Conservation (phyloP, 2,113 vertebrate species). For the Cygnus atratus region DNA sequence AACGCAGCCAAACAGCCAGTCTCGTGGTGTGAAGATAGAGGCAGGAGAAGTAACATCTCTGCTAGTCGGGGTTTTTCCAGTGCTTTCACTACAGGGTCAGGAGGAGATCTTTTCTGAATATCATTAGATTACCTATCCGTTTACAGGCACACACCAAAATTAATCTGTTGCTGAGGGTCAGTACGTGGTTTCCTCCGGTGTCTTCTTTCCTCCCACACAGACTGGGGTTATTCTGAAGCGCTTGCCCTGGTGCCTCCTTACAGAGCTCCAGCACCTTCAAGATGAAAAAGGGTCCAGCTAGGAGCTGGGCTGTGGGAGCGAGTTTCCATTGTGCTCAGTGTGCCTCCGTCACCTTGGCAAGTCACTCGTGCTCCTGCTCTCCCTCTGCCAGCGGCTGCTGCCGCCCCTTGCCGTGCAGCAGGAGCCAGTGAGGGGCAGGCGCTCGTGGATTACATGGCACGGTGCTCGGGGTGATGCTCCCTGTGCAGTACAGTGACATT, state of each 20-base stretch:
- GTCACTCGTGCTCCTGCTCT: neutral
- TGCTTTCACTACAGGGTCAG: neutral
- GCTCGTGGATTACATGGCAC: too few relatives aligned
- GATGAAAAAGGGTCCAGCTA: too few relatives aligned
- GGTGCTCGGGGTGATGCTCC: neutral
- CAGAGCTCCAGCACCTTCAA: neutral
- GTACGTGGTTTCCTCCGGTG: neutral
- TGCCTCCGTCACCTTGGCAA: neutral
- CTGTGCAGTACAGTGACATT: accelerated
- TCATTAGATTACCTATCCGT: neutral
- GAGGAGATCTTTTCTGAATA: neutral
- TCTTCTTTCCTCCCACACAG: neutral
- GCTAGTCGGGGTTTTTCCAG: neutral
- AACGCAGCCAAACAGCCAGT: neutral
- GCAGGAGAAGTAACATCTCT: neutral
- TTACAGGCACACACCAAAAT: neutral
- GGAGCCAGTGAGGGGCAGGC: too few relatives aligned
- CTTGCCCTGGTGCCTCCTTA: accelerated
- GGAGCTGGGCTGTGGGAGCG: neutral
- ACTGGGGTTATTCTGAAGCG: neutral
- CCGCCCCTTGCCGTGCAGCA: accelerated
- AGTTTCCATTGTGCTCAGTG: neutral
- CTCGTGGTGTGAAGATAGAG: neutral
- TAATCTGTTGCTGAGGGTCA: neutral
- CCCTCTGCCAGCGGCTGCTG: accelerated